Evolutionary conservation across 2,888 invertebrate species (phyloP).

Genomic region (Rapana venosa): DNA sequence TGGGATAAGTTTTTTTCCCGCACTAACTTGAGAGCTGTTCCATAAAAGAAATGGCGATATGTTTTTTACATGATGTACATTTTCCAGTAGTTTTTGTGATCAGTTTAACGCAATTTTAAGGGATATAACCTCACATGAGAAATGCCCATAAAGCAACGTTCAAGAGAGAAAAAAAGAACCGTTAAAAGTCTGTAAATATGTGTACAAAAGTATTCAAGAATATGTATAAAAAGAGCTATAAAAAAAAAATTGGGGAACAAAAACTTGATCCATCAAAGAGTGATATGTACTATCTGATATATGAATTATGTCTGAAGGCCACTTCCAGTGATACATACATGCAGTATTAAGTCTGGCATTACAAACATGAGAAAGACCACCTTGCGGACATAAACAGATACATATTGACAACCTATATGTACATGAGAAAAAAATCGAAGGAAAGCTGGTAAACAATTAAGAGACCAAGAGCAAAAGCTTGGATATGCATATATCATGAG

Average conservation of each 20-base stretch:
- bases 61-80: background rate
- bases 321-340: background rate
- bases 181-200: background rate
- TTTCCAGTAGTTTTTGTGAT: background rate
- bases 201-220: background rate
- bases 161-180: background rate
- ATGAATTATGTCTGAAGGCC: slow-evolving; percentile 6
- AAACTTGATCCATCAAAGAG: background rate
- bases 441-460: too few species aligned
- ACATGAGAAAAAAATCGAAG: too few species aligned
- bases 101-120: background rate
- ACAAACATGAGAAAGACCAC: background rate
- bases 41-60: background rate
- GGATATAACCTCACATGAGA: background rate
- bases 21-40: too few species aligned
- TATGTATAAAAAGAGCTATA: background rate
- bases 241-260: background rate
- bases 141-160: background rate
- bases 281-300: background rate
- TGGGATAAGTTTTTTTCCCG: too few species aligned
- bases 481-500: too few species aligned
- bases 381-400: background rate
- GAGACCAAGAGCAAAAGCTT: too few species aligned
- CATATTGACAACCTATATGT: background rate
- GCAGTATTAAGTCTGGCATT: background rate